Evolutionary conservation across 2,797 vertebrate species (phyloP).

Genomic region (Aphelocoma californica): DNA sequence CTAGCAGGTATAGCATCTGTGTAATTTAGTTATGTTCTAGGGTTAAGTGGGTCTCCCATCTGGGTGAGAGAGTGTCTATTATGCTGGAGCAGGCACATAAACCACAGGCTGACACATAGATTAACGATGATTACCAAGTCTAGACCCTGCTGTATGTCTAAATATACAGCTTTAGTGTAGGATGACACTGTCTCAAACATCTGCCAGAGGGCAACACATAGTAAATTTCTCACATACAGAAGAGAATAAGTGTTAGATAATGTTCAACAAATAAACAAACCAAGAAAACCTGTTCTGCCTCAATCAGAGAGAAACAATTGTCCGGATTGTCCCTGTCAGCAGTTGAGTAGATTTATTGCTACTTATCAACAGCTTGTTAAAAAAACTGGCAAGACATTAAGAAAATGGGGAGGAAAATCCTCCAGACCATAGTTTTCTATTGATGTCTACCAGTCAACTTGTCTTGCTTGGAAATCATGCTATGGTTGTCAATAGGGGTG

Average conservation of each 20-base stretch:
- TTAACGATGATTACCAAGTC: slow-evolving; percentile 27
- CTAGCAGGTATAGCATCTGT: neutral
- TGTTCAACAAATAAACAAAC: slow-evolving; percentile 43
- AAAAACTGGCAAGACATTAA: slow-evolving; percentile 29
- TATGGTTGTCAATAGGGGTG: neutral
- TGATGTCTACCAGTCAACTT: neutral
- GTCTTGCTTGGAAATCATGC: neutral
- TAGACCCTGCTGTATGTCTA: neutral
- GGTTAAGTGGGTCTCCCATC: slow-evolving; percentile 27
- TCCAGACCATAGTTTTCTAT: neutral
- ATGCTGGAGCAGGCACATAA: slow-evolving; percentile 17
- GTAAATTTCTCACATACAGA: slow-evolving; percentile 27
- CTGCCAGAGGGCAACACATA: slow-evolving; percentile 45
- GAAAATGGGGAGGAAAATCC: neutral
- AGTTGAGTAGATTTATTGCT: slow-evolving; percentile 45
- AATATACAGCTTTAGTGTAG: slow-evolving; percentile 34
- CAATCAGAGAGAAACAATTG: neutral
- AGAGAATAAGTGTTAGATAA: neutral
- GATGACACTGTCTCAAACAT: slow-evolving; percentile 40
- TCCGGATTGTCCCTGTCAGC: slow-evolving; percentile 50
- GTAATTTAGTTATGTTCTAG: slow-evolving; percentile 3
- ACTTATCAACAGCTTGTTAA: slow-evolving; percentile 48
- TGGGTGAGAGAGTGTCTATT: slow-evolving; percentile 9
- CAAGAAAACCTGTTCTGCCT: slow-evolving; percentile 42
- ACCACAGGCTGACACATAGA: slow-evolving; percentile 44